phyloP scores from a whole-genome alignment of 1,140 invertebrate species.

The Oedothorax gibbosus region DNA sequence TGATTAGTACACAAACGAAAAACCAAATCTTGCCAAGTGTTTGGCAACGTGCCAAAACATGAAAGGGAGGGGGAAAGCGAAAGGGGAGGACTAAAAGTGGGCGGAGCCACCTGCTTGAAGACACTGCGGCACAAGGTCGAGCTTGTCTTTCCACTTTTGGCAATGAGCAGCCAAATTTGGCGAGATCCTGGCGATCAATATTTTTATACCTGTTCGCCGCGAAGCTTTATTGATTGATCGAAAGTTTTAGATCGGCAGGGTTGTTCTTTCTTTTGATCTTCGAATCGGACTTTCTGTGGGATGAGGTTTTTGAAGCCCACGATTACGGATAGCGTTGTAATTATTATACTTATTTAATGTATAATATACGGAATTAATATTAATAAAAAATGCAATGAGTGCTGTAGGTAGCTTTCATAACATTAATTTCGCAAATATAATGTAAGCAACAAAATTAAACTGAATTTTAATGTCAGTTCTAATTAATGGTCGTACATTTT shows the following conservation, averaged over 20 bases:
- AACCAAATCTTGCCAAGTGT: constrained; percentile 7
- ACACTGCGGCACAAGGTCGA: constrained; percentile 50
- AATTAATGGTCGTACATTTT: no score
- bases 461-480: no score
- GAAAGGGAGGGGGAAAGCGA: not conserved
- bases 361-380: no score
- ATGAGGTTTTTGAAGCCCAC: not conserved
- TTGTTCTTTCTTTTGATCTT: constrained; percentile 25
- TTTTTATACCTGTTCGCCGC: constrained; percentile 45
- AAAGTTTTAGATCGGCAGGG: constrained; percentile 34
- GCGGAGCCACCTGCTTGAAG: constrained; percentile 40
- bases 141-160: constrained; percentile 48
- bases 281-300: constrained; percentile 32
- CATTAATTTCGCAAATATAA: no score
- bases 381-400: no score
- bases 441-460: no score
- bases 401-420: no score
- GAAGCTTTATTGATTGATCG: constrained; percentile 48
- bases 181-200: constrained; percentile 32
- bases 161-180: constrained; percentile 39
- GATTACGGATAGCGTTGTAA: no score
- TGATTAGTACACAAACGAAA: constrained; percentile 18
- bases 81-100: constrained; percentile 14
- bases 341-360: no score
- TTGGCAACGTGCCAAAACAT: constrained; percentile 48